phyloP scores from a whole-genome alignment of 2,113 vertebrate genomes.

The Penelope pileata region DNA sequence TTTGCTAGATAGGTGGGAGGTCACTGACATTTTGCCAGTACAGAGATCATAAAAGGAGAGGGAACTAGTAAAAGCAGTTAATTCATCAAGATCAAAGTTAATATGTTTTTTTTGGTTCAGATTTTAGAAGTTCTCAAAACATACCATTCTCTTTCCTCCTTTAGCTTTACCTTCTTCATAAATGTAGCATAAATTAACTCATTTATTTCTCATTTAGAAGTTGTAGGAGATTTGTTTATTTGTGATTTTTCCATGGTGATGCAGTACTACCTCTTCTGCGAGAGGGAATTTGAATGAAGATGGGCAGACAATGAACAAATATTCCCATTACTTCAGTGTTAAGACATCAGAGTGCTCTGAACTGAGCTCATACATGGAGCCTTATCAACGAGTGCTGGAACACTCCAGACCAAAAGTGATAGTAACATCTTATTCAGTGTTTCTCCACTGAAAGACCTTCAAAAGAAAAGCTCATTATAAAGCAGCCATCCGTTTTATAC shows the following conservation, averaged over 20 bases:
- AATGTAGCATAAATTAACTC: neutral
- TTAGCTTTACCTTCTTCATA: neutral
- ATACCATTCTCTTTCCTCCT: neutral
- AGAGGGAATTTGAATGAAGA: neutral
- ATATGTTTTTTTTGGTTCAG: neutral
- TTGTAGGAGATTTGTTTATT: neutral
- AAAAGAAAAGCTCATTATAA: neutral
- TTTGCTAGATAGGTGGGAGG: neutral
- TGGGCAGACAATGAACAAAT: neutral
- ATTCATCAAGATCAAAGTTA: neutral
- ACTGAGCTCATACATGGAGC: neutral
- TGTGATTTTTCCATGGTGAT: neutral
- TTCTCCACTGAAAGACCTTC: neutral
- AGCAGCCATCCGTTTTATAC: neutral
- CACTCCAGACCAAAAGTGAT: neutral
- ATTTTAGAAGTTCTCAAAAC: neutral
- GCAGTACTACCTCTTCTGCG: neutral
- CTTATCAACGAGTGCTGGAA: neutral
- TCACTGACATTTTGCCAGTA: neutral
- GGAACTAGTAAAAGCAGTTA: neutral
- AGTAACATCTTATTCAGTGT: neutral
- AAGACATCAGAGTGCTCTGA: rapidly evolving
- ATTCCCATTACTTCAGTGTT: rapidly evolving
- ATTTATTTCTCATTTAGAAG: neutral
- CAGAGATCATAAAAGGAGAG: neutral